These are phyloP conservation scores for Digitonthophagus gazella DNA, from an alignment of 2,888 invertebrate species.

Conservation along the genomic window DNA sequence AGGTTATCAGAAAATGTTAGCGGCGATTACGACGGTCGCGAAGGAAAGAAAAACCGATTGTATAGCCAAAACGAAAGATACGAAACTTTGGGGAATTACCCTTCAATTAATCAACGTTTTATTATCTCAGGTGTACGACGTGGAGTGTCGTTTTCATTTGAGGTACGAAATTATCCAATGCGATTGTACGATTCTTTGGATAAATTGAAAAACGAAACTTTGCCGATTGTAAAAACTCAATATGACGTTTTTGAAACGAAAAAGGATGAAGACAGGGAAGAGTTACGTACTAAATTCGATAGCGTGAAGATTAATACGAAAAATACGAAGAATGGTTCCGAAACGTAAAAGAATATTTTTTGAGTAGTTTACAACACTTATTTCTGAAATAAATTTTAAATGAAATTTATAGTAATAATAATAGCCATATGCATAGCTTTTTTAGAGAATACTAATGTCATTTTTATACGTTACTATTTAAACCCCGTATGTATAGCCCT, in stretches of 20 bases:
- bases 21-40: conserved; percentile 85
- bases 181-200: conserved; percentile 72
- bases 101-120: conserved; percentile 94
- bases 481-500: no score
- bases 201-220: conserved; percentile 64
- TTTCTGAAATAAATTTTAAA: no score
- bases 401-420: no score
- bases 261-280: conserved; percentile 91
- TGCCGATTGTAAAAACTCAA: conserved; percentile 77
- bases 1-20: conserved; percentile 86
- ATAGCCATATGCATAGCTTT: no score
- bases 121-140: conserved; percentile 81
- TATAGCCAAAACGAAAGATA: conserved; percentile 64
- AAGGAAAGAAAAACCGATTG: conserved; percentile 76
- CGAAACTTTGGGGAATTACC: conserved; percentile 75
- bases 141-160: conserved; percentile 90
- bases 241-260: conserved; percentile 84
- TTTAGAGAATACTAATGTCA: no score
- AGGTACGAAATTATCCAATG: conserved; percentile 94
- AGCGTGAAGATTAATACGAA: conserved; percentile 89
- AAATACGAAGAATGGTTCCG: conserved; percentile 89
- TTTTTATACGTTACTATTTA: no score
- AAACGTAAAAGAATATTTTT: conserved; percentile 83
- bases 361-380: conserved; percentile 95
- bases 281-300: conserved; percentile 88